These are phyloP conservation scores for Mythimna loreyi DNA, from an alignment of 2,888 invertebrate genomes.

Conservation along the genomic window DNA sequence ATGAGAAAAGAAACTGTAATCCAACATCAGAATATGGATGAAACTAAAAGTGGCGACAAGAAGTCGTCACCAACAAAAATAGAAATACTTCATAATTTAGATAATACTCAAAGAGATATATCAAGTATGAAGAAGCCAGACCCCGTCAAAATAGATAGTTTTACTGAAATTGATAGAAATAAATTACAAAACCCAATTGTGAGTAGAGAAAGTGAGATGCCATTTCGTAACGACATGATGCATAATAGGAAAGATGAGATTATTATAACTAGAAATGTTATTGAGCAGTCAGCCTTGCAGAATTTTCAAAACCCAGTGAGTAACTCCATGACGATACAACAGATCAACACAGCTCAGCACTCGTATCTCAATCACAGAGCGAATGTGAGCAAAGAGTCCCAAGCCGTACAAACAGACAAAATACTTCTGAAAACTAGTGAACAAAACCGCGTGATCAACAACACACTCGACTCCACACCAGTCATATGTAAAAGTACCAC, in stretches of 20 bases:
- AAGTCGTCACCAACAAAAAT: conserved; percentile 85
- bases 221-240: conserved; percentile 81
- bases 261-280: conserved; percentile 82
- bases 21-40: conserved; percentile 84
- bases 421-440: conserved; percentile 79
- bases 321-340: conserved; percentile 87
- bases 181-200: conserved; percentile 75
- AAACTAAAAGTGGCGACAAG: conserved; percentile 78
- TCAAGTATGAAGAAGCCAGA: conserved; percentile 80
- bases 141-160: conserved; percentile 80
- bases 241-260: conserved; percentile 84
- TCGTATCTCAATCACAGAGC: conserved; percentile 82
- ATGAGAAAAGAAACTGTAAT: conserved; percentile 87
- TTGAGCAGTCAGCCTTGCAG: conserved; percentile 81
- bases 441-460: conserved; percentile 76
- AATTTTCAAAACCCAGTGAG: conserved; percentile 80
- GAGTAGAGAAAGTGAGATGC: conserved; percentile 81
- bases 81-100: conserved; percentile 84
- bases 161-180: conserved; percentile 80
- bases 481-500: conserved; percentile 83
- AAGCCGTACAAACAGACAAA: conserved; percentile 85
- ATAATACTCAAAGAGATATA: conserved; percentile 79
- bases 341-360: conserved; percentile 82
- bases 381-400: conserved; percentile 82
- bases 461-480: conserved; percentile 76